These are phyloP conservation scores for Papilio gigon DNA, from an alignment of 2,888 invertebrate genomes.

Conservation along the genomic window DNA sequence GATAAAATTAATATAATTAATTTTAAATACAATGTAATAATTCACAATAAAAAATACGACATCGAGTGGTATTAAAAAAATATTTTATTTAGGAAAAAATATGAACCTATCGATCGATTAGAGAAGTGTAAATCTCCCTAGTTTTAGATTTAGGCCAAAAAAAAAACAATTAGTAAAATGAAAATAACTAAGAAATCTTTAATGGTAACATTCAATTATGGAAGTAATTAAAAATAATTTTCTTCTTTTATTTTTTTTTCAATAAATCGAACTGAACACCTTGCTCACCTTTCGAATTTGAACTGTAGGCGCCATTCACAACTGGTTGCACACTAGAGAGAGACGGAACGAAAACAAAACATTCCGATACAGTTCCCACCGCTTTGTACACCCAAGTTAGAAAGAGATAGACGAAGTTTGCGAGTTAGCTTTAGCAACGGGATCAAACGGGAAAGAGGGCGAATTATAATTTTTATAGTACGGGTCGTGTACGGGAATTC, in stretches of 20 bases:
- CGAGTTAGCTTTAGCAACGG: constrained; percentile 55
- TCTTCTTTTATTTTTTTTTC: not conserved
- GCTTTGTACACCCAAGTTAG: constrained; percentile 47
- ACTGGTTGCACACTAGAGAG: constrained; percentile 69
- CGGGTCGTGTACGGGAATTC: constrained; percentile 57
- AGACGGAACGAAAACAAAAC: constrained; percentile 80
- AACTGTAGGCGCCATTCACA: constrained; percentile 62
- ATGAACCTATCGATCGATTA: no score
- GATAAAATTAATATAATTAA: constrained; percentile 20
- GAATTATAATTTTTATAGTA: constrained; percentile 68
- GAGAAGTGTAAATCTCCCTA: no score
- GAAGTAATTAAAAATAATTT: not conserved
- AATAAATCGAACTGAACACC: constrained; percentile 58
- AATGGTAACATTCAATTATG: not conserved
- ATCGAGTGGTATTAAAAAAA: no score
- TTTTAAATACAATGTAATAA: not conserved
- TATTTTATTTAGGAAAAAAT: no score
- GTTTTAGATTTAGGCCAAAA: not conserved
- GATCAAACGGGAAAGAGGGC: constrained; percentile 66
- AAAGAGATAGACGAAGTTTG: constrained; percentile 58
- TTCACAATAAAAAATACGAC: not conserved
- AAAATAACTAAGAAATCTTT: not conserved
- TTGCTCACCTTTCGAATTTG: constrained; percentile 50
- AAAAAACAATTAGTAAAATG: not conserved
- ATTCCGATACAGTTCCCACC: constrained; percentile 81